Base-by-base conservation (phyloP, 2,888 invertebrate genomes). In the Parasteatoda lunata region DNA sequence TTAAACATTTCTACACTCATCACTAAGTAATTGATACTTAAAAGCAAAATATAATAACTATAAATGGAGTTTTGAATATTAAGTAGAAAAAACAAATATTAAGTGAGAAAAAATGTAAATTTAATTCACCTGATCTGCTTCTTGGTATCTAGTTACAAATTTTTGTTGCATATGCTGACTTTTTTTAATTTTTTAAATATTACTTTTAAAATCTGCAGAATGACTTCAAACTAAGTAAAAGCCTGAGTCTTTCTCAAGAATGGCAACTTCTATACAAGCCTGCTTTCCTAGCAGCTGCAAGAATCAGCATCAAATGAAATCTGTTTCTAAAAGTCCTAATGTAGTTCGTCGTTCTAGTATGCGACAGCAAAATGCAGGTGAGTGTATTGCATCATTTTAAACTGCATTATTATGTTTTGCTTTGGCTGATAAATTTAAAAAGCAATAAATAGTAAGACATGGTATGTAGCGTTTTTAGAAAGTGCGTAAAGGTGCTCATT, bases 191-290 rank as follows among this genome's bases (percentile, higher is more conserved):
- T 49, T 30, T n/a, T 9, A 45, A 73, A 73, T 13, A 13, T 73
- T 13, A 5, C 47, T 59, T 59, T 54, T 8, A 15, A 5, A 30
- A 9, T 59, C 8, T 54, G 3, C 6, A 54, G 45, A 45, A 7
- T 75, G 47, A 45, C 13, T 48, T 69, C 11, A 13, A 69, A 69
- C 11, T 71, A 48, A n/a, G 15, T 8, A 71, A 11, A 7, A n/a
- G n/a, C 30, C 49, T 59, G 4, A 0, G 8, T 13, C 49, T 30
- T n/a, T 30, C 30, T 48, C 52, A 8, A 68, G 65, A 13, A 85
- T 88, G 88, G 82, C 85, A 49, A 88, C 79, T 5, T 88, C 88
- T 15, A 71, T 88, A 9, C 88, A 88, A 72, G 73, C 85, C 66
- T 88, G 84, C 59, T 69, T 82, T n/a, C 85, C 82, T 3, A 85